These are phyloP conservation scores for Andrena haemorrhoa DNA, from an alignment of 2,888 invertebrate species.

Conservation along the genomic window DNA sequence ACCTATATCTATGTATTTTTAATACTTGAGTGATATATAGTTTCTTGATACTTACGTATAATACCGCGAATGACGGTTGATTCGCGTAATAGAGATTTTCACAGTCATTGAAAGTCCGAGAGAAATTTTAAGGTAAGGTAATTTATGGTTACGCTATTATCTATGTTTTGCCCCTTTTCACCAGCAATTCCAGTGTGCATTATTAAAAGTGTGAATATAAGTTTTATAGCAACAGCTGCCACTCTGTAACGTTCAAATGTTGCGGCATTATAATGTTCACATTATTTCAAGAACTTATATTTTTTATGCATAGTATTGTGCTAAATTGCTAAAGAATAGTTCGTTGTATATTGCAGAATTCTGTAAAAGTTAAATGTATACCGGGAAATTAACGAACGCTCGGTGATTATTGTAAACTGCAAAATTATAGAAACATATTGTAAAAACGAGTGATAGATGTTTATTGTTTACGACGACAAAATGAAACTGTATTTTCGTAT, in stretches of 20 bases:
- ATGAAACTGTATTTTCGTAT: conserved; percentile 78
- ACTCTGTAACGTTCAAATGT: conserved; percentile 49
- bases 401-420: conserved; percentile 54
- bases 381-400: conserved; percentile 40
- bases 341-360: conserved; percentile 59
- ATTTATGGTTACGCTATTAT: conserved; percentile 54
- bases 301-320: conserved; percentile 54
- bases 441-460: conserved; percentile 61
- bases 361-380: conserved; percentile 41
- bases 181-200: conserved; percentile 48
- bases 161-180: conserved; percentile 38
- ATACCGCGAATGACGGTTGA: conserved; percentile 23
- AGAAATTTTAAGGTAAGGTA: conserved; percentile 24
- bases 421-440: conserved; percentile 53
- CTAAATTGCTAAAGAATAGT: conserved; percentile 55
- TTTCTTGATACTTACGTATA: conserved; percentile 26
- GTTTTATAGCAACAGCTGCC: conserved; percentile 48
- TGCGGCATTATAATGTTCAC: conserved; percentile 44
- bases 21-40: conserved; percentile 24
- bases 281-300: conserved; percentile 53
- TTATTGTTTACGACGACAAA: conserved; percentile 66
- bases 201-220: conserved; percentile 39
- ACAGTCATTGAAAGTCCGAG: conserved; percentile 9
- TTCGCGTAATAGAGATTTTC: conserved; percentile 21
- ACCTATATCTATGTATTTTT: conserved; percentile 39